Conservation (phyloP, 2,888 invertebrate genomes). For the Nysson spinosus region DNA sequence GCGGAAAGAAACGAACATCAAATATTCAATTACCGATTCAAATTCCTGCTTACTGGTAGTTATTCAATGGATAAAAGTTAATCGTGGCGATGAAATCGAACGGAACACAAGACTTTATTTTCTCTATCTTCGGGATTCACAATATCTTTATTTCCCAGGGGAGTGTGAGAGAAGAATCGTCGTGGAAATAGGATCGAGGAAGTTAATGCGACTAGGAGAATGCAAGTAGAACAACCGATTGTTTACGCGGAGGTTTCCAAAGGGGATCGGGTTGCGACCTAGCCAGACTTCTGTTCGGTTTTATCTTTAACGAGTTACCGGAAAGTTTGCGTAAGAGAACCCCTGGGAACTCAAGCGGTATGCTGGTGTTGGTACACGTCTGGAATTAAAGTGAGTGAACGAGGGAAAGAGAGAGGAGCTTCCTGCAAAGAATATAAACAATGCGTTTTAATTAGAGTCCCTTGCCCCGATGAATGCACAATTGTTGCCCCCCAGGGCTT, state of each 20-base stretch:
- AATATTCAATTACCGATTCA: too few species aligned
- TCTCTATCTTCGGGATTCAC: not conserved
- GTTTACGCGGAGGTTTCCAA: slow-evolving; percentile 35
- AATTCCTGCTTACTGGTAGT: too few species aligned
- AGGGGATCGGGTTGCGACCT: slow-evolving; percentile 9
- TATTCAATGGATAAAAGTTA: not conserved
- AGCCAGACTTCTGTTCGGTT: slow-evolving; percentile 30
- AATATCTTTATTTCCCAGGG: not conserved
- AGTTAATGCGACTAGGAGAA: slow-evolving; percentile 28
- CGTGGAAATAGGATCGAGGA: slow-evolving; percentile 20
- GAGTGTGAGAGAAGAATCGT: not conserved
- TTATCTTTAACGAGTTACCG: slow-evolving; percentile 49
- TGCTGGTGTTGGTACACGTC: slow-evolving; percentile 15
- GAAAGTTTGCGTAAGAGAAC: slow-evolving; percentile 55
- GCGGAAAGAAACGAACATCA: too few species aligned
- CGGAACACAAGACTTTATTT: not conserved
- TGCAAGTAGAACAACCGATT: slow-evolving; percentile 34
- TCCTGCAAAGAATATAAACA: slow-evolving; percentile 74
- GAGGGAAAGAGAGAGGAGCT: slow-evolving; percentile 37
- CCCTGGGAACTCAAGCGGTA: slow-evolving; percentile 39
- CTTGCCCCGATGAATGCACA: slow-evolving; percentile 65
- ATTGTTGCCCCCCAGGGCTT: slow-evolving; percentile 61
- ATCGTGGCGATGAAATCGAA: not conserved
- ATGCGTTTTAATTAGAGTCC: slow-evolving; percentile 75
- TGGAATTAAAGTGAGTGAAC: slow-evolving; percentile 14